Base-by-base conservation (phyloP, 2,797 vertebrate species). In the Alcedo quadribrachys region DNA sequence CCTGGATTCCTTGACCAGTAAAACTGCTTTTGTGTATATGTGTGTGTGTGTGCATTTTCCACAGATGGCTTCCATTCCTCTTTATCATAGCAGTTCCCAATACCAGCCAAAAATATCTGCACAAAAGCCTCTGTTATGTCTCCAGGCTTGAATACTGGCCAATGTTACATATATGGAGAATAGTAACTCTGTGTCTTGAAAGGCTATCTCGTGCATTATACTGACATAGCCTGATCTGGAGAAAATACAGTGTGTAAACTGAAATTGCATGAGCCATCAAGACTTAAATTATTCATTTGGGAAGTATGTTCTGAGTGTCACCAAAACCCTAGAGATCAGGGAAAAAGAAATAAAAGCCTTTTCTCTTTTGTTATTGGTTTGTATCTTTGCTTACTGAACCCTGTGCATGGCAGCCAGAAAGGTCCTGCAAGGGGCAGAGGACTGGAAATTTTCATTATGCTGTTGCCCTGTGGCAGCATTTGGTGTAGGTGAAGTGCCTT, bases 81-180 rank as follows among this genome's bases (percentile, higher is more conserved):
- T 94, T 95, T 95, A 90, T 89, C 48, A 6, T 37, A 76, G 81
- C 62, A 57, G 51, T 93, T 93, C 60, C 60, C 53, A 69, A 24
- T 90, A 89, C 82, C 79, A 94, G 86, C 84, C 93, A 94, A 93
- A 95, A 86, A 82, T 94, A 92, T 94, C 95, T 92, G 43, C 90
- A 93, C 86, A 90, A 96, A 95, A 93, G 81, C 69, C 88, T 85
- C 75, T 82, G 88, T 95, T 96, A 89, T 85, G 73, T 93, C 84
- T 96, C 81, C 3, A 6, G 55, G 51, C 67, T 90, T 95, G 94
- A 92, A 85, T 63, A 27, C n/a, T 57, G 53, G 92, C 93, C 94
- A 95, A 7, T 22, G 15, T 87, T 94, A 73, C 76, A 65, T 93
- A 45, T 46, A 87, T 73, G 89, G 85, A 81, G n/a, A 87, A 90